Percentiles rank a stretch among this genome's conserved stretches.
Evolutionary conservation across 2,797 vertebrate genomes (phyloP).

Genomic region (Propithecus deckenii): DNA sequence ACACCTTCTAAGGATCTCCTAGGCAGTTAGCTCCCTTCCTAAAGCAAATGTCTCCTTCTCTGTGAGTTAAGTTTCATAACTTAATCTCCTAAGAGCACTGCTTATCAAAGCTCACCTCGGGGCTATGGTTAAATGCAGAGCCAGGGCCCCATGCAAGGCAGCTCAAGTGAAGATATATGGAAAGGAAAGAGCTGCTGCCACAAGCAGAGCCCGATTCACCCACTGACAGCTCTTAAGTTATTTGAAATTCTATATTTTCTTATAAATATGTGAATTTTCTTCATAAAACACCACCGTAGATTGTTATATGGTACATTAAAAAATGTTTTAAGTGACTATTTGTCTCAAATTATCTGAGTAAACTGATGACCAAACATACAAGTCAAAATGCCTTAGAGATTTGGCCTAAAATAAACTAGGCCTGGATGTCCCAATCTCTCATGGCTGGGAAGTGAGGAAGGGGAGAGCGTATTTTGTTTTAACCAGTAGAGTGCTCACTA

Average conservation of each 20-base stretch:
- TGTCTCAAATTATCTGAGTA: not conserved
- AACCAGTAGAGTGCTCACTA: not conserved
- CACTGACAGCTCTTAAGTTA: not conserved
- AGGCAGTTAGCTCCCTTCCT: not conserved
- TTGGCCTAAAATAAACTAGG: not conserved
- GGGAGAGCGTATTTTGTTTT: not conserved
- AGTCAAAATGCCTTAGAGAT: not conserved
- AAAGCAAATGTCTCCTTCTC: not conserved
- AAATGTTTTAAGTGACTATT: not conserved
- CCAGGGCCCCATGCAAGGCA: too few relatives aligned
- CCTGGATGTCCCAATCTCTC: not conserved
- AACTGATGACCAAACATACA: not conserved
- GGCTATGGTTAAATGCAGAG: not conserved
- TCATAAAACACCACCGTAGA: not conserved
- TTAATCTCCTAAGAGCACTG: not conserved
- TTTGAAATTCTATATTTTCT: not conserved
- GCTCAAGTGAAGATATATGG: not conserved
- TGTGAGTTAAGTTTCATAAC: not conserved
- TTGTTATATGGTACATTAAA: not conserved
- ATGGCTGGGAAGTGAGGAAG: not conserved
- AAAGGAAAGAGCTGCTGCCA: not conserved
- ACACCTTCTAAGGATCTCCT: not conserved
- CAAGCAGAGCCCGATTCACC: not conserved
- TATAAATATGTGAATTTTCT: not conserved
- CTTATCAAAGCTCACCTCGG: not conserved